A percentile compares a stretch with the other conserved stretches of the same genome.
Evolutionary conservation across 2,888 invertebrate genomes (phyloP).

Genomic region (Lithosia quadra): DNA sequence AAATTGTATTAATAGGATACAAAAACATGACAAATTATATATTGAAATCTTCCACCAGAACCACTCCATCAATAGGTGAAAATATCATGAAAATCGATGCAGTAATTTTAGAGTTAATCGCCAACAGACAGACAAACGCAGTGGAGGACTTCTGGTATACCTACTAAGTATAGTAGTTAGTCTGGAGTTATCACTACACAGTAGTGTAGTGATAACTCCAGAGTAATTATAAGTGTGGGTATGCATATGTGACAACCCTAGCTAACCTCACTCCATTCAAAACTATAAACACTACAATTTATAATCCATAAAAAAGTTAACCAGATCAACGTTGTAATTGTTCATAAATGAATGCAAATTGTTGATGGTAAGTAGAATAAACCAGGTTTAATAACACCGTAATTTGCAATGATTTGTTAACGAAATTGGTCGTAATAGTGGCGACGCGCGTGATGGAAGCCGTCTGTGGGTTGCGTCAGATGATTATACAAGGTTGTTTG

Average conservation of each 20-base stretch:
- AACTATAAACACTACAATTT: conserved; percentile 1
- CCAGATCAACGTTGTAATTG: conserved; percentile 36
- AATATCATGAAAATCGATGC: too few relatives aligned
- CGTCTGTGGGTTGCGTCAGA: conserved; percentile 39
- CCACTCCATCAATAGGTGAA: too few relatives aligned
- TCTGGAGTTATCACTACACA: too few relatives aligned
- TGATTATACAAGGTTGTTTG: conserved; percentile 30
- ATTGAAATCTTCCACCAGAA: too few relatives aligned
- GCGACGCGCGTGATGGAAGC: conserved; percentile 29
- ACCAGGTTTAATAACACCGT: conserved; percentile 33
- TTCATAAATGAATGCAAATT: conserved; percentile 49
- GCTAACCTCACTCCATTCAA: neutral
- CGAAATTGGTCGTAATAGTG: conserved; percentile 36
- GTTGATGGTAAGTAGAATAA: conserved; percentile 40
- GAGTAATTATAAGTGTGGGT: too few relatives aligned
- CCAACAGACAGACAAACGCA: too few relatives aligned
- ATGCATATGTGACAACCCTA: conserved; percentile 18
- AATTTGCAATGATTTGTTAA: conserved; percentile 37
- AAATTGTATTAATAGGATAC: too few relatives aligned
- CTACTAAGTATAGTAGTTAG: too few relatives aligned
- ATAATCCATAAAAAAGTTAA: conserved; percentile 9
- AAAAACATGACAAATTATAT: too few relatives aligned
- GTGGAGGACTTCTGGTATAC: too few relatives aligned
- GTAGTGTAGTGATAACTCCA: too few relatives aligned
- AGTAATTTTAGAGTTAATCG: too few relatives aligned